Conservation (phyloP, 2,797 vertebrate genomes). For the Jordanella pulchra region DNA sequence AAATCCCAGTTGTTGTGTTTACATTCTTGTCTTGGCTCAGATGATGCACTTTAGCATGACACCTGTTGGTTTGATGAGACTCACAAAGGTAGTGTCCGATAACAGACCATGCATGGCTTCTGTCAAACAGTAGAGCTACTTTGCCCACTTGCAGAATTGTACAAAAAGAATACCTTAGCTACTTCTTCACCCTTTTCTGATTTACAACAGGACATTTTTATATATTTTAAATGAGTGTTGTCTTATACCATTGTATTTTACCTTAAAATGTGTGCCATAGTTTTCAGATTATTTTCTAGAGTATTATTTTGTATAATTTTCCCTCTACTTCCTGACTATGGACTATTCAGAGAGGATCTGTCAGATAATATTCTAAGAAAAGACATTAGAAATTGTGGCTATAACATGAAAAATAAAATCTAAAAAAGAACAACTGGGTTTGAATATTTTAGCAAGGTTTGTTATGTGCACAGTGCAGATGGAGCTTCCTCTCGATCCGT, state of each 20-base stretch:
- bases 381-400: neutral
- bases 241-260: neutral
- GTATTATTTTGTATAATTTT: neutral
- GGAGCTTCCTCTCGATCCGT: conserved; percentile 19
- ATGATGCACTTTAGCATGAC: conserved; percentile 2
- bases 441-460: too few species aligned
- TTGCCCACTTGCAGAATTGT: conserved; percentile 6
- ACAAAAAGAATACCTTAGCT: neutral
- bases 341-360: neutral
- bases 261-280: neutral
- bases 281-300: neutral
- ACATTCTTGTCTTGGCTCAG: conserved; percentile 28
- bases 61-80: neutral
- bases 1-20: conserved; percentile 46
- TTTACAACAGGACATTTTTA: neutral
- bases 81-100: neutral
- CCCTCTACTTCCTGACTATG: neutral
- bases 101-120: neutral
- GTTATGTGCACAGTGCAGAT: conserved; percentile 1
- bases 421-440: too few species aligned
- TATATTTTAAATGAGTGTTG: neutral
- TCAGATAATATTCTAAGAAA: neutral
- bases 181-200: neutral
- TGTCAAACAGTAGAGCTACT: conserved; percentile 3
- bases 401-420: neutral